Base-by-base conservation (phyloP, 2,888 invertebrate species). In the Pseudeuparius sepicola region DNA sequence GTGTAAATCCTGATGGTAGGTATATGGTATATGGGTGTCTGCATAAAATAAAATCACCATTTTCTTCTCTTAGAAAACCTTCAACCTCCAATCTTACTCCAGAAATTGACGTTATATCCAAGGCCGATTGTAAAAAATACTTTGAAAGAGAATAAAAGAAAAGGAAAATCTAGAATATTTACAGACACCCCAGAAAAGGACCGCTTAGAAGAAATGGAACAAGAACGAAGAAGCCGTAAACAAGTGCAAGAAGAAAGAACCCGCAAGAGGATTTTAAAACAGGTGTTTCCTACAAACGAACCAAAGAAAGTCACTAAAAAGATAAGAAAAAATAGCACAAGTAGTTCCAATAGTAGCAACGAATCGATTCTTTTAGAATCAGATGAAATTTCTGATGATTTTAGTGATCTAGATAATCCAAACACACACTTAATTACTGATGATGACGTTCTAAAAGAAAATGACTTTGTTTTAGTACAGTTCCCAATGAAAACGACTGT, bases 71-170 rank as follows among this genome's bases (percentile, higher is more conserved):
- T n/a, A n/a, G n/a, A n/a, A n/a, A n/a, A n/a, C 32, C 10, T 26
- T 29, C 34, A n/a, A 14, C 11, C 12, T 34, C 34, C 18, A 34
- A n/a, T 30, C 12, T 39, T 13, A 40, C 37, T 32, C 43, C 40
- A 17, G 38, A 35, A 31, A 39, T 41, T 24, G 42, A 45, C 17
- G 30, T 43, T 43, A 36, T 32, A 43, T 25, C 45, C 46, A 18
- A 30, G 31, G 37, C 34, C 42, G 12, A 36, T 18, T 14, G 27
- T 30, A 18, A 36, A 31, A 23, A 41, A 39, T 17, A 28, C 13
- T 18, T 25, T 29, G 31, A 44, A 37, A 17, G 36, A 38, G 17
- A 40, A 30, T 28, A 31, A 36, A 28, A 31, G 37, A 28, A 34
- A 38, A 28, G 24, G 24, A 4, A 4, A 11, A 4, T 24, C 24